Conservation (phyloP, 2,888 invertebrate species). For the Phyllotreta cruciferae region DNA sequence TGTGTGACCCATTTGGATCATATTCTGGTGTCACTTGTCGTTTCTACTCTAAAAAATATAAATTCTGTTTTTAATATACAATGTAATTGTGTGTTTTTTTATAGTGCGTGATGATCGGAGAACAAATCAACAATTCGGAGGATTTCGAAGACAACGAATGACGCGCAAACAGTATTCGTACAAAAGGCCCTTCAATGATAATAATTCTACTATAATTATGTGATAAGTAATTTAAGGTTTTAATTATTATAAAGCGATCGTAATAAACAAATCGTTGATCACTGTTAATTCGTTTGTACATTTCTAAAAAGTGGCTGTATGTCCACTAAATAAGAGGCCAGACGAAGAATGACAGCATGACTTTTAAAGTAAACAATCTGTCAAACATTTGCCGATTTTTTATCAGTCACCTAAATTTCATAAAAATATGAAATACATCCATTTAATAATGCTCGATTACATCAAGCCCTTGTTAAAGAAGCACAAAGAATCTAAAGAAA, state of each 20-base stretch:
- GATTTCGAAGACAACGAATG: slow-evolving; percentile 30
- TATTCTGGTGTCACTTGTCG: not conserved
- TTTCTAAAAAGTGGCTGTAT: no score
- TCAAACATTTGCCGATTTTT: no score
- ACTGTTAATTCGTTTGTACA: no score
- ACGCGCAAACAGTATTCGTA: not conserved
- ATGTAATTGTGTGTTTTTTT: no score
- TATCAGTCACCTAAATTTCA: no score
- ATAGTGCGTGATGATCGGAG: slow-evolving; percentile 23
- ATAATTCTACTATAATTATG: slow-evolving; percentile 9
- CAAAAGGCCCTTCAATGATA: not conserved
- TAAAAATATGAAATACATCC: slow-evolving; percentile 34
- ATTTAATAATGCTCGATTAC: slow-evolving; percentile 33
- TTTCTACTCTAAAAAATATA: not conserved
- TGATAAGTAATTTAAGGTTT: slow-evolving; percentile 19
- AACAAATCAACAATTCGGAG: slow-evolving; percentile 11
- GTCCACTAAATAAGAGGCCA: no score
- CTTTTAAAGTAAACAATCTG: no score
- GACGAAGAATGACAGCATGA: no score
- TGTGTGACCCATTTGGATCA: slow-evolving; percentile 36
- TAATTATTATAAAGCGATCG: no score
- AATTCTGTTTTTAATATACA: not conserved
- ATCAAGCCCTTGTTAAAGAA: slow-evolving; percentile 31
- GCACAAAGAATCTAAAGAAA: slow-evolving; percentile 9
- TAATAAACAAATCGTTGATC: no score